Percentiles rank a stretch among this genome's conserved stretches.
These are phyloP conservation scores for Albula goreensis DNA, from an alignment of 2,113 vertebrate species.

Conservation along the genomic window DNA sequence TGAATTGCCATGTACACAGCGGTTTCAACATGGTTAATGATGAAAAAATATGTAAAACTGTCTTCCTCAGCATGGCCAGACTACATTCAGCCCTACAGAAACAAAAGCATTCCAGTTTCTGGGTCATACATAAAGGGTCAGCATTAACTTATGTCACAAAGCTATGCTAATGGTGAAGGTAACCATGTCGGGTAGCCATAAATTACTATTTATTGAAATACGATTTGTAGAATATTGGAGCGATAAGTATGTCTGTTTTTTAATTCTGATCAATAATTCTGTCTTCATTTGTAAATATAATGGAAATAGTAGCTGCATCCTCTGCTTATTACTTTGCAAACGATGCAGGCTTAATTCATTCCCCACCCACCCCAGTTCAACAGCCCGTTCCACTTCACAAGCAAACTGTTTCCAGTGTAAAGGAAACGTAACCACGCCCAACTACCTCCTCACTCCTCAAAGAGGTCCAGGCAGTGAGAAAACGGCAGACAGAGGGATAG, in stretches of 20 bases:
- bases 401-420: background rate
- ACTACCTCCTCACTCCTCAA: background rate
- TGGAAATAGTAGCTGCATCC: background rate
- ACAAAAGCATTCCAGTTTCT: too few species aligned
- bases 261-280: background rate
- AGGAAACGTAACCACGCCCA: background rate
- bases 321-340: constrained; percentile 5
- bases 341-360: background rate
- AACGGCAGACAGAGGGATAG: background rate
- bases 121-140: background rate
- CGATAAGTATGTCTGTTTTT: background rate
- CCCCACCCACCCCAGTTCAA: background rate
- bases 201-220: too few species aligned
- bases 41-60: too few species aligned
- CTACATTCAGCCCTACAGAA: too few species aligned
- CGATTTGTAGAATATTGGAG: background rate
- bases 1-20: too few species aligned
- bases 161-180: background rate
- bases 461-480: too few species aligned
- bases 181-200: too few species aligned
- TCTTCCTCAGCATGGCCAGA: too few species aligned
- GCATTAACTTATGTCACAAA: background rate
- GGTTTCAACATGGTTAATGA: too few species aligned
- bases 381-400: background rate
- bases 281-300: constrained; percentile 17